Percentiles rank a stretch among this genome's conserved stretches.
phyloP scores from a whole-genome alignment of 2,797 vertebrate species.

The Limosa lapponica region DNA sequence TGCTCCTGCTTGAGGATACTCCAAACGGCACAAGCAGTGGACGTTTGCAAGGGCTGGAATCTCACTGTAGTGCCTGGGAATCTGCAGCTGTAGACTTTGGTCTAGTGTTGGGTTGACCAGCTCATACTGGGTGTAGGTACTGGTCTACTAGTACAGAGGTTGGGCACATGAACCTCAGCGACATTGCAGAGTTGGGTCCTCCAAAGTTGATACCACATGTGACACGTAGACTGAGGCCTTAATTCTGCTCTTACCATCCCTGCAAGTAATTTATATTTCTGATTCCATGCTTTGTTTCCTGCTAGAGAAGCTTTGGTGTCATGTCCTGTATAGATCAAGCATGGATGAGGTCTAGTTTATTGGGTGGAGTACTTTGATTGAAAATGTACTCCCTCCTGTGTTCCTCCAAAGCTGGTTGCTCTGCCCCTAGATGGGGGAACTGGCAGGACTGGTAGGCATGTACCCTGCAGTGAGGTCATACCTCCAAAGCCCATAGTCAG shows the following conservation, averaged over 20 bases:
- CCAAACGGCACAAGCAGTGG: background rate
- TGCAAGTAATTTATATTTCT: background rate
- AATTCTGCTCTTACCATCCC: background rate
- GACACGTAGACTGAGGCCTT: background rate
- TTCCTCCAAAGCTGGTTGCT: background rate
- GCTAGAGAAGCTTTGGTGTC: background rate
- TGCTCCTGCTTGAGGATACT: background rate
- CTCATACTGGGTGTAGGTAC: rapidly evolving
- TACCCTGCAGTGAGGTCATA: rapidly evolving
- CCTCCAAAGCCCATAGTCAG: background rate
- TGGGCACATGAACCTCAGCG: rapidly evolving
- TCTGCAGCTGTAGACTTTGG: background rate
- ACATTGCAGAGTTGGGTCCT: rapidly evolving
- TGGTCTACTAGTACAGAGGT: background rate
- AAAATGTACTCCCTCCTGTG: rapidly evolving
- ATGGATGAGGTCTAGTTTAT: background rate
- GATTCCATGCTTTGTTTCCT: background rate
- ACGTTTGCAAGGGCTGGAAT: background rate
- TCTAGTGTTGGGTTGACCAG: background rate
- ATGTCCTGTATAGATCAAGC: background rate
- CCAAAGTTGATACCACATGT: background rate
- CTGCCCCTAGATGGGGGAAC: background rate
- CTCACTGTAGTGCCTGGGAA: background rate
- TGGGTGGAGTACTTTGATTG: background rate
- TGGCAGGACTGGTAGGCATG: background rate